Conservation (phyloP, 1,140 invertebrate genomes). For the Calephelis virginiensis region DNA sequence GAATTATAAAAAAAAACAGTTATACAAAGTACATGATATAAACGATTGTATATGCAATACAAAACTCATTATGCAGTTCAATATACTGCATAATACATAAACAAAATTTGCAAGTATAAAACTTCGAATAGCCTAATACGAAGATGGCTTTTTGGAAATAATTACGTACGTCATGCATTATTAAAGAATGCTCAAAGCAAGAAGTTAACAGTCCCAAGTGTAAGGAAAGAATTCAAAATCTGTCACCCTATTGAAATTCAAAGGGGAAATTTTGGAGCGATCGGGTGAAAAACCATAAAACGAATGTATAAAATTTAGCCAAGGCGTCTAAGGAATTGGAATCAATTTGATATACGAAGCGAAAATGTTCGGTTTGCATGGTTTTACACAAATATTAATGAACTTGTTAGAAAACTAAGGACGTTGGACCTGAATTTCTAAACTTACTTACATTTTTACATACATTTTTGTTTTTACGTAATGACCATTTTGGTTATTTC, state of each 20-base stretch:
- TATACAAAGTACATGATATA: conserved; percentile 32
- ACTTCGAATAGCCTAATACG: conserved; percentile 49
- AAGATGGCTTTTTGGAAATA: conserved; percentile 51
- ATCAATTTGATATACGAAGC: conserved; percentile 23
- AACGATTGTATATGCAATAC: conserved; percentile 25
- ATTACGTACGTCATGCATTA: conserved; percentile 70
- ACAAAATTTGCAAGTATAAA: conserved; percentile 34
- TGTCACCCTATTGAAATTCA: conserved; percentile 72
- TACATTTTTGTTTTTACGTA: conserved; percentile 17
- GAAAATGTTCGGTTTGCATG: conserved; percentile 4
- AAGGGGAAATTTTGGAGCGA: conserved; percentile 40
- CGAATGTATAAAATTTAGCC: conserved; percentile 57
- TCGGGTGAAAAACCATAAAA: conserved; percentile 51
- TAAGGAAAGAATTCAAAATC: conserved; percentile 76
- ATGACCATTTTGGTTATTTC: conserved; percentile 14
- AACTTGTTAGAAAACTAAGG: conserved; percentile 11
- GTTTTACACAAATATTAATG: conserved; percentile 20
- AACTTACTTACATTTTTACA: conserved; percentile 11
- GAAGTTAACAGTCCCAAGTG: conserved; percentile 63
- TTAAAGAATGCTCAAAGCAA: conserved; percentile 57
- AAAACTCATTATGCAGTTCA: conserved; percentile 35
- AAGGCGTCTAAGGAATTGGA: conserved; percentile 54
- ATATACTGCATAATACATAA: conserved; percentile 49
- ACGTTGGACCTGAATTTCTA: conserved; percentile 14
- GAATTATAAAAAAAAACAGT: conserved; percentile 27